These are phyloP conservation scores for Sphenopsis melanotis DNA, from an alignment of 2,797 vertebrate species.

Conservation along the genomic window DNA sequence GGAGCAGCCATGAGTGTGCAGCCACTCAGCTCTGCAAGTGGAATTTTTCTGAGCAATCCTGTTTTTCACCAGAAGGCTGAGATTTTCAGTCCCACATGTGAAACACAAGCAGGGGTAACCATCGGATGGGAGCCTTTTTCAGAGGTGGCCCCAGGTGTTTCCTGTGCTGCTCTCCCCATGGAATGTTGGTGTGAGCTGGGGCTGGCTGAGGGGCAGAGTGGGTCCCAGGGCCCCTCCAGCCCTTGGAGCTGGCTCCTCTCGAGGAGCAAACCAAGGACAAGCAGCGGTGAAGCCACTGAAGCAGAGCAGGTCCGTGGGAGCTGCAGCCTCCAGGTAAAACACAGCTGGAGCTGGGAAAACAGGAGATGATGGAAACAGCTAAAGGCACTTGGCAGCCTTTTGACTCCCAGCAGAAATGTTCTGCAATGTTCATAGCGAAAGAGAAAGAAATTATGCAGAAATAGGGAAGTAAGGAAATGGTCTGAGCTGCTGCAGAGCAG, in stretches of 20 bases:
- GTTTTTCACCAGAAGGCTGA: background rate
- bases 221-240: background rate
- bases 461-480: background rate
- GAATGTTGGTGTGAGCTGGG: fast-evolving
- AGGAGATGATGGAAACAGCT: background rate
- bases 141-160: fast-evolving
- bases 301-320: background rate
- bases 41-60: background rate
- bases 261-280: background rate
- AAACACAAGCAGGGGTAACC: background rate
- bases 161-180: background rate
- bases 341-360: background rate
- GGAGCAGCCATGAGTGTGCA: background rate
- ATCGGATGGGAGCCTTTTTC: background rate
- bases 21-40: background rate
- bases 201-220: fast-evolving
- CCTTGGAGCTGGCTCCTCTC: fast-evolving
- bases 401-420: background rate
- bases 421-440: background rate
- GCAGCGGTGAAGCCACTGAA: fast-evolving
- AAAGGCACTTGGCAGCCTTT: background rate
- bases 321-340: background rate
- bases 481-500: background rate
- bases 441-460: background rate
- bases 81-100: background rate